Percentiles rank a stretch among this genome's conserved stretches.
phyloP scores from a whole-genome alignment of 2,888 invertebrate genomes.

The Pherbina coryleti region DNA sequence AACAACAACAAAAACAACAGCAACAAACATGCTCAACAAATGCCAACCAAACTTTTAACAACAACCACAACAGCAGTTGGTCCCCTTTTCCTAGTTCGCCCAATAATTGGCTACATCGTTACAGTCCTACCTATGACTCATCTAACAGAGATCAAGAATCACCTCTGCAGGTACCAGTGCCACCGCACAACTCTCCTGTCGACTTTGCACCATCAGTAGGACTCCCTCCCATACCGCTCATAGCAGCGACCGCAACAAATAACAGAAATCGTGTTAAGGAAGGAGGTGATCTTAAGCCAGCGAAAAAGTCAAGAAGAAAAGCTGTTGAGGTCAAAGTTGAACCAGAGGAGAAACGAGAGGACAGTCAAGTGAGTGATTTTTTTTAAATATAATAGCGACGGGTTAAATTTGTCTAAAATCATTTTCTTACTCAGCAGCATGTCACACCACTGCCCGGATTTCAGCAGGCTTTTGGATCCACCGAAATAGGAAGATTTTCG shows the following conservation, averaged over 20 bases:
- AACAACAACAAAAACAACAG: not conserved
- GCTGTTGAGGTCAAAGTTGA: not conserved
- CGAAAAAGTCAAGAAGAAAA: not conserved
- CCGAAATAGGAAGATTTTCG: slow-evolving; percentile 87
- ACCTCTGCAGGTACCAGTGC: slow-evolving; percentile 53
- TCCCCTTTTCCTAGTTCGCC: slow-evolving; percentile 39
- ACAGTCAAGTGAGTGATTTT: slow-evolving; percentile 28
- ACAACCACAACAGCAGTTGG: slow-evolving; percentile 40
- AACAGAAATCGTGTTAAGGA: slow-evolving; percentile 62
- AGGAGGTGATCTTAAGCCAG: slow-evolving; percentile 45
- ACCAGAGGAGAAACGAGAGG: not conserved
- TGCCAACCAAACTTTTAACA: not conserved
- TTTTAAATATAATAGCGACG: slow-evolving; percentile 32
- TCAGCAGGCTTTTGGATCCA: slow-evolving; percentile 88
- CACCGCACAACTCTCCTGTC: slow-evolving; percentile 59
- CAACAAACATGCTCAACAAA: not conserved
- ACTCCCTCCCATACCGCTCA: slow-evolving; percentile 31
- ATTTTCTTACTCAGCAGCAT: slow-evolving; percentile 52
- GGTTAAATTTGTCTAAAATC: not conserved
- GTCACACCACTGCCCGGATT: slow-evolving; percentile 80
- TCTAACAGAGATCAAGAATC: slow-evolving; percentile 3
- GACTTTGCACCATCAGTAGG: slow-evolving; percentile 53
- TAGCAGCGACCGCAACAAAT: slow-evolving; percentile 38
- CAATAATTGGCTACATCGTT: slow-evolving; percentile 36
- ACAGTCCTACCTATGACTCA: not conserved